Conservation (phyloP, 2,888 invertebrate species). For the Phasia obesa region DNA sequence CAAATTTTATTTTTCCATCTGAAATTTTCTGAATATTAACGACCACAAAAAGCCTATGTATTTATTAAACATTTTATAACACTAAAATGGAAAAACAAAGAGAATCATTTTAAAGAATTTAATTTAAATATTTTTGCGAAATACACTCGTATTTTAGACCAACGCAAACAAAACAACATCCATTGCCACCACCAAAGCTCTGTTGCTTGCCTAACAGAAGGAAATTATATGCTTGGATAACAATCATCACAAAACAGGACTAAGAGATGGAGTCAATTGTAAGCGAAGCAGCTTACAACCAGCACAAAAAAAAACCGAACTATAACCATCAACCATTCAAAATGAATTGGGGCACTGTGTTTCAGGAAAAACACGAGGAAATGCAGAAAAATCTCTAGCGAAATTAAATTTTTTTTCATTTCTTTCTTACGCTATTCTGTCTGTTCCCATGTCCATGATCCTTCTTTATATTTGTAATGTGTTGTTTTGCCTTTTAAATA, state of each 20-base stretch:
- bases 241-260: conserved; percentile 58
- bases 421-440: neutral
- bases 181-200: conserved; percentile 19
- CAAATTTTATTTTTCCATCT: too few relatives aligned
- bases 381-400: conserved; percentile 60
- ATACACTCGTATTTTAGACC: too few relatives aligned
- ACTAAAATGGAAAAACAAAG: neutral
- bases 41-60: too few relatives aligned
- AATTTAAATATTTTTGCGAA: neutral
- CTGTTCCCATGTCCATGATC: conserved; percentile 39
- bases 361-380: conserved; percentile 59
- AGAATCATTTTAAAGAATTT: neutral
- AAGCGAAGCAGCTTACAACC: conserved; percentile 25
- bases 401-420: conserved; percentile 37
- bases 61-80: too few relatives aligned
- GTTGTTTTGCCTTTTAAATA: neutral
- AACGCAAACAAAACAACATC: neutral
- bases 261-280: conserved; percentile 44
- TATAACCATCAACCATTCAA: conserved; percentile 30
- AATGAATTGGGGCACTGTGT: conserved; percentile 59
- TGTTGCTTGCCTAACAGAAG: conserved; percentile 36
- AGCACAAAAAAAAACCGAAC: neutral
- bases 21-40: too few relatives aligned
- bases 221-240: conserved; percentile 65
- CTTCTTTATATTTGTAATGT: conserved; percentile 43